phyloP scores from a whole-genome alignment of 2,888 invertebrate genomes.

The Eupeodes luniger region DNA sequence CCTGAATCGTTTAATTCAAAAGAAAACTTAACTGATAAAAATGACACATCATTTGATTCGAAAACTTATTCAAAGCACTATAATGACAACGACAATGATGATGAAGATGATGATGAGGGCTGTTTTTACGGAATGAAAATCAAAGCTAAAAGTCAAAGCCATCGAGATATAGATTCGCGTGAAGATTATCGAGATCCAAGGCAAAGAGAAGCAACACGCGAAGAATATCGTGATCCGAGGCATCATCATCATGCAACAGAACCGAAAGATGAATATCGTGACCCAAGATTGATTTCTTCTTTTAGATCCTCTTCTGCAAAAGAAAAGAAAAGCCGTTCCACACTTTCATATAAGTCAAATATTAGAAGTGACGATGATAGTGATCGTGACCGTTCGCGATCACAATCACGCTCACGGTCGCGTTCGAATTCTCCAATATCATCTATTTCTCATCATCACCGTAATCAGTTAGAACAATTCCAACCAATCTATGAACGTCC shows the following conservation, averaged over 20 bases:
- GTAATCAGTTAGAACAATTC: slow-evolving; percentile 56
- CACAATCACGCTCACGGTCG: slow-evolving; percentile 77
- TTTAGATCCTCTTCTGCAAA: slow-evolving; percentile 5
- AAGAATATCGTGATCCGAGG: slow-evolving; percentile 54
- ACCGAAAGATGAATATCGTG: slow-evolving; percentile 56
- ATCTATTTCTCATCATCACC: slow-evolving; percentile 75
- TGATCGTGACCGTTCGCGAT: slow-evolving; percentile 72
- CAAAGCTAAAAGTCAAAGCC: neutral
- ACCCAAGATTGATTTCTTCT: slow-evolving; percentile 37
- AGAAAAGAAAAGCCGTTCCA: neutral
- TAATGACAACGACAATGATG: slow-evolving; percentile 27
- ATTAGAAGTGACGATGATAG: slow-evolving; percentile 57
- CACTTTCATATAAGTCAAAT: neutral
- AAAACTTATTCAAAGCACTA: slow-evolving; percentile 6
- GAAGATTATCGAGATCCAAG: slow-evolving; percentile 54
- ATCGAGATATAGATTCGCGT: slow-evolving; percentile 37
- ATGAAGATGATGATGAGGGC: neutral
- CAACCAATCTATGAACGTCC: slow-evolving; percentile 79
- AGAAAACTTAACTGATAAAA: slow-evolving; percentile 20
- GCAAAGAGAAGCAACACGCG: slow-evolving; percentile 10
- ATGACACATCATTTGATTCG: slow-evolving; percentile 8
- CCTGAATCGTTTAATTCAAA: slow-evolving; percentile 36
- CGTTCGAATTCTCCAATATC: slow-evolving; percentile 77
- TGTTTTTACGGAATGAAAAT: slow-evolving; percentile 38
- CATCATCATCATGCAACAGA: slow-evolving; percentile 14